A percentile compares a stretch with the other conserved stretches of the same genome.
phyloP scores from a whole-genome alignment of 2,888 invertebrate genomes.

The Hermaeophaga mercurialis region DNA sequence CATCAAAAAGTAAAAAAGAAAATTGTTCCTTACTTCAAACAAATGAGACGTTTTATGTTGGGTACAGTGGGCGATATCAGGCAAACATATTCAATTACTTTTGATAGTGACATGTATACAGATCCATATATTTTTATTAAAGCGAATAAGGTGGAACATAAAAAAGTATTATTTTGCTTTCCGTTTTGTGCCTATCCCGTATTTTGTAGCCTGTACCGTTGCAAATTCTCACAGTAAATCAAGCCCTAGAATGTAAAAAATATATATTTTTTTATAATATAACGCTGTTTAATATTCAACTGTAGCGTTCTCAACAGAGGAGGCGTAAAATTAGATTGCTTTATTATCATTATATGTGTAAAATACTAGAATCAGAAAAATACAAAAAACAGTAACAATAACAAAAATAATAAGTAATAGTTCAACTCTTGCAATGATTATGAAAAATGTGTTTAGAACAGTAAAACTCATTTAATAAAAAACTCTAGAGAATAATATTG shows the following conservation, averaged over 20 bases:
- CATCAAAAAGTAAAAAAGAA: constrained; percentile 24
- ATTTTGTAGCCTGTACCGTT: constrained; percentile 33
- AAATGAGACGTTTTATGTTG: constrained; percentile 25
- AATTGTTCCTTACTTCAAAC: constrained; percentile 21
- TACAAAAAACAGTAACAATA: too few relatives aligned
- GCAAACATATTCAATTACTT: constrained; percentile 32
- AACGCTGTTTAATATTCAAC: background rate
- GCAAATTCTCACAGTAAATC: constrained; percentile 41
- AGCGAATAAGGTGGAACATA: constrained; percentile 29
- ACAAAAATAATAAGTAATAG: too few relatives aligned
- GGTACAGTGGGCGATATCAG: constrained; percentile 13
- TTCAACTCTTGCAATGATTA: too few relatives aligned
- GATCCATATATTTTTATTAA: constrained; percentile 29
- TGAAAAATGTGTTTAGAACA: too few relatives aligned
- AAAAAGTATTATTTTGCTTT: constrained; percentile 28
- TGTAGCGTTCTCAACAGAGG: background rate
- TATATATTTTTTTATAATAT: background rate
- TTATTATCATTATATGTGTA: too few relatives aligned
- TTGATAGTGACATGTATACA: constrained; percentile 33
- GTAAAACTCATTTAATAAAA: too few relatives aligned
- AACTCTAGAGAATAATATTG: too few relatives aligned
- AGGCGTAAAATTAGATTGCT: too few relatives aligned
- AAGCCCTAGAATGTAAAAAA: constrained; percentile 36
- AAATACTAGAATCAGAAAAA: too few relatives aligned
- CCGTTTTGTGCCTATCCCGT: constrained; percentile 21